These are phyloP conservation scores for Panzeria rudis DNA, from an alignment of 2,888 invertebrate species.

Conservation along the genomic window DNA sequence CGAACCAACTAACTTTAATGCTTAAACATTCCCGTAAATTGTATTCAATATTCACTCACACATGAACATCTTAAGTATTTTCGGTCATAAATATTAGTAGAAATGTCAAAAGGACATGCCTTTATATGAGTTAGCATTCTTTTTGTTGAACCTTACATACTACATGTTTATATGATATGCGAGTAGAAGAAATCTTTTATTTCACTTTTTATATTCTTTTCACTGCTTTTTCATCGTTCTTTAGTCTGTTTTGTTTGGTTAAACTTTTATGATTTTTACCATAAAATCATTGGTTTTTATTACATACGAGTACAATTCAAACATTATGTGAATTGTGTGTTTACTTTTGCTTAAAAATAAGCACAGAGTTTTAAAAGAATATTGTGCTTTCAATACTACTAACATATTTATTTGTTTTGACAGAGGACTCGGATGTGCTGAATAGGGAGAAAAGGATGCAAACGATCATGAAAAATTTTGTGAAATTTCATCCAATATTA, in stretches of 20 bases:
- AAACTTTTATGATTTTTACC: slow-evolving; percentile 60
- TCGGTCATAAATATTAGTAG: slow-evolving; percentile 62
- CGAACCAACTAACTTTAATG: slow-evolving; percentile 38
- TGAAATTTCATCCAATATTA: no score
- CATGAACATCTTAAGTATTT: slow-evolving; percentile 52
- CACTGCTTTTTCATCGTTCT: slow-evolving; percentile 28
- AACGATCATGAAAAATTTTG: background rate
- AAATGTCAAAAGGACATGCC: slow-evolving; percentile 71
- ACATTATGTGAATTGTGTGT: slow-evolving; percentile 31
- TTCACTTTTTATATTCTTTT: slow-evolving; percentile 51
- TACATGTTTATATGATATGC: slow-evolving; percentile 44
- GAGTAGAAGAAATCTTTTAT: slow-evolving; percentile 20
- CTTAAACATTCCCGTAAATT: slow-evolving; percentile 14
- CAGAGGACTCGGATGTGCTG: no score
- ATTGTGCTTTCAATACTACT: background rate
- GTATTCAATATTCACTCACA: slow-evolving; percentile 63
- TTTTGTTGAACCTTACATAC: slow-evolving; percentile 45
- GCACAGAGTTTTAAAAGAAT: slow-evolving; percentile 5
- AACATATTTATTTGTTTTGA: no score
- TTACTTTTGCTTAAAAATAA: background rate
- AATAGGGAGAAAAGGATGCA: background rate
- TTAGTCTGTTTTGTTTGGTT: slow-evolving; percentile 47
- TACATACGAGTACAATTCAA: slow-evolving; percentile 39
- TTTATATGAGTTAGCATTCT: slow-evolving; percentile 49
- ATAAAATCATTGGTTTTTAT: slow-evolving; percentile 71